Evolutionary conservation across 2,113 vertebrate species (phyloP), one percentile per base, ranked within the genome.

Genomic region (Chionis minor): DNA sequence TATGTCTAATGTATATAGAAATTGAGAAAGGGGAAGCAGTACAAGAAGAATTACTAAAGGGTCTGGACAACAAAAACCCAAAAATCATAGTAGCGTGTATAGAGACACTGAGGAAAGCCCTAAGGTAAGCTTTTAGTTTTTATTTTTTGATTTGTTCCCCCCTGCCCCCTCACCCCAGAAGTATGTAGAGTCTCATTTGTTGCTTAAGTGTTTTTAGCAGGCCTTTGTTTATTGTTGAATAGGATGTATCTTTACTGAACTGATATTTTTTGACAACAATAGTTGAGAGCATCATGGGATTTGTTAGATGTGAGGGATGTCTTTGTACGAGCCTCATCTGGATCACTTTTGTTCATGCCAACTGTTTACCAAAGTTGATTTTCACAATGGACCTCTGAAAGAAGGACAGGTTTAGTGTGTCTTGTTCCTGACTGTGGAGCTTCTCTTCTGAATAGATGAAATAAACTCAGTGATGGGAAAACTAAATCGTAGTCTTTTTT

Each of bases 31-130:
- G 97, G 9, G 99, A 99, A 74, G 97, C 98, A 67, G 99, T 99
- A 42, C 99, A 99, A 98, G 99, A 99, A 55, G 99, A 99, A 91
- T 98, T 99, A 35, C 97, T 99, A 3, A 99, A 99, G 97, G 99
- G 99, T 65, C 94, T 99, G 89, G 99, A 99, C 95, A 99, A 99
- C 97, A 99, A 99, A 96, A 99, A 99, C 97, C 99, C 99, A 0
- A 99, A 99, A 97, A 98, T 99, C 69, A 98, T 99, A 88, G 99
- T 99, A 79, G 98, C 99, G 3, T 99, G 99, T 94, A 97, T 99
- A 74, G 99, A 99, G 96, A 99, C 99, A 0, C 96, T 99, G 90
- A 98, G 99, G 96, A 99, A 97, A 98, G 99, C 98, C 61, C 98
- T 99, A 93, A 98, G 99, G 99, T 99, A 95, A 98, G 98, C 88